These are phyloP conservation scores for Acanthosepion pharaonis DNA, from an alignment of 2,888 invertebrate species.

Conservation along the genomic window DNA sequence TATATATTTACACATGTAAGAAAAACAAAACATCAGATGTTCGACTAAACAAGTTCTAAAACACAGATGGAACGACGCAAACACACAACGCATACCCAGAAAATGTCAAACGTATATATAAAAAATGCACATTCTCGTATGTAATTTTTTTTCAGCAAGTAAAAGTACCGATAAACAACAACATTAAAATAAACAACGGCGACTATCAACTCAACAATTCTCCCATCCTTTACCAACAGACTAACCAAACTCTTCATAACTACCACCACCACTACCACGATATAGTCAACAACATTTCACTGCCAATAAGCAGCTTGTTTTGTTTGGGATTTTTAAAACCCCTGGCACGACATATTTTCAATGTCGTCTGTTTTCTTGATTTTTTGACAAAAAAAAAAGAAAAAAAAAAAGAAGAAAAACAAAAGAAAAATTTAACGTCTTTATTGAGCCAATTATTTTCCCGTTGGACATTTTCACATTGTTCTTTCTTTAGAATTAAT, in stretches of 20 bases:
- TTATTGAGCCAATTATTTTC: not conserved
- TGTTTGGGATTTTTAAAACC: too few species aligned
- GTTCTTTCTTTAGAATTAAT: not conserved
- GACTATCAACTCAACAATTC: not conserved
- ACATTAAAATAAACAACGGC: not conserved
- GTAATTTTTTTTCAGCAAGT: not conserved
- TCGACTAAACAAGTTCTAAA: too few species aligned
- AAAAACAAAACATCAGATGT: too few species aligned
- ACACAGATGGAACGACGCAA: too few species aligned
- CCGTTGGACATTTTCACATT: not conserved
- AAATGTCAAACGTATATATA: not conserved
- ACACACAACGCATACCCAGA: too few species aligned
- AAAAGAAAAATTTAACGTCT: not conserved
- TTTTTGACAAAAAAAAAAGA: too few species aligned
- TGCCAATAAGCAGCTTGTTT: too few species aligned
- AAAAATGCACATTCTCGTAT: not conserved
- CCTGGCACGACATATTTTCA: too few species aligned
- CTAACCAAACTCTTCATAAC: not conserved
- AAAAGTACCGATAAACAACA: not conserved
- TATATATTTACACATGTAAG: too few species aligned
- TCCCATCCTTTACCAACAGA: not conserved
- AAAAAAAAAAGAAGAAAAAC: not conserved
- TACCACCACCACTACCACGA: not conserved
- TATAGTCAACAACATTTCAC: not conserved
- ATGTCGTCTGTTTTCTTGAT: too few species aligned